phyloP scores from a whole-genome alignment of 2,888 invertebrate species.

The Parochlus steinenii region DNA sequence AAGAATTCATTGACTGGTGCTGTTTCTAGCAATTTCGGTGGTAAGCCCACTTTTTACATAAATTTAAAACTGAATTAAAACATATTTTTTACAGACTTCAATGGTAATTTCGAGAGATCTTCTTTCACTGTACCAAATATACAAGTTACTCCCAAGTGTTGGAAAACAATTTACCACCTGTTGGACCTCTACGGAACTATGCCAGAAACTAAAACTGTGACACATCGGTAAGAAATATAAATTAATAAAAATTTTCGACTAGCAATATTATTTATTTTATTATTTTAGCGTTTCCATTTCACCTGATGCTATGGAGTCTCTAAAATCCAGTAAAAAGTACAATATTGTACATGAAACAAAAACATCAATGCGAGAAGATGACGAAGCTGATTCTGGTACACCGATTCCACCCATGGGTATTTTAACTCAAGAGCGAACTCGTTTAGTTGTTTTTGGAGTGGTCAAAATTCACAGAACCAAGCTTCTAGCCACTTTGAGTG shows the following conservation, averaged over 20 bases:
- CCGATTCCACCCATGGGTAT: conserved; percentile 24
- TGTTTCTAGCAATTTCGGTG: conserved; percentile 21
- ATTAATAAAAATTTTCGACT: conserved; percentile 4
- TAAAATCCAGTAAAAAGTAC: conserved; percentile 41
- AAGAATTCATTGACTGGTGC: conserved; percentile 28
- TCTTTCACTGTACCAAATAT: conserved; percentile 19
- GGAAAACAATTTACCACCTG: conserved; percentile 87
- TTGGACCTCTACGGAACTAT: conserved; percentile 85
- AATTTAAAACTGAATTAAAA: neutral
- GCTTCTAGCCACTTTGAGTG: conserved; percentile 77
- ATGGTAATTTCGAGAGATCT: conserved; percentile 18
- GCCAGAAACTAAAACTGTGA: conserved; percentile 87
- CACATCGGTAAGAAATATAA: conserved; percentile 40
- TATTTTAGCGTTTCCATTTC: conserved; percentile 45
- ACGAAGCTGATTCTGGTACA: conserved; percentile 35
- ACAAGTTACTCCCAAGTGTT: conserved; percentile 52
- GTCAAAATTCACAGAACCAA: conserved; percentile 73
- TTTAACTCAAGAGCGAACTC: conserved; percentile 44
- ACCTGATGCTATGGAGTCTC: conserved; percentile 51
- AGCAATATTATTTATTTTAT: no score
- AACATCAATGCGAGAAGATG: conserved; percentile 27
- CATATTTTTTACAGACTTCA: neutral
- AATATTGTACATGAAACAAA: conserved; percentile 39
- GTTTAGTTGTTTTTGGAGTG: conserved; percentile 73
- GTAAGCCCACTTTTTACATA: conserved; percentile 5